These are phyloP conservation scores for Temnothorax longispinosus DNA, from an alignment of 1,140 invertebrate species.

Conservation along the genomic window DNA sequence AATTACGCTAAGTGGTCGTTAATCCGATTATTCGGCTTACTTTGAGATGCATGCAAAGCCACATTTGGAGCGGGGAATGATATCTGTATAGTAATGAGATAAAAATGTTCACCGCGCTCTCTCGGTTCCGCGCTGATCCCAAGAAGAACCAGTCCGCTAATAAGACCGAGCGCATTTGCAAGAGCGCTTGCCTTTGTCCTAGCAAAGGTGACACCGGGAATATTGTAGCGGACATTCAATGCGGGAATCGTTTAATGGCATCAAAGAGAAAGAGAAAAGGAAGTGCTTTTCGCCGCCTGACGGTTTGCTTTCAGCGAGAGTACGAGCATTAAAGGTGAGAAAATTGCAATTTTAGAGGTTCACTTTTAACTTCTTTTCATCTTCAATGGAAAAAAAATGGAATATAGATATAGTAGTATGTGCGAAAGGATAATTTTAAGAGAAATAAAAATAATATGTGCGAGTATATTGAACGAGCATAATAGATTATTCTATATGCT, in stretches of 20 bases:
- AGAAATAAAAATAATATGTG: background rate
- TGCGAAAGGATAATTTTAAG: background rate
- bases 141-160: constrained; percentile 62
- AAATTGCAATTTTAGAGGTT: constrained; percentile 66
- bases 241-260: constrained; percentile 68
- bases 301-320: constrained; percentile 51
- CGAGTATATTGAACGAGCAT: background rate
- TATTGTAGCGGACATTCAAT: constrained; percentile 64
- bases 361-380: background rate
- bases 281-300: background rate
- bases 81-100: constrained; percentile 63
- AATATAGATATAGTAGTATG: background rate
- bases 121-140: background rate
- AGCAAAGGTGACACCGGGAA: constrained; percentile 57
- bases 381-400: constrained; percentile 51
- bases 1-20: constrained; percentile 66
- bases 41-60: constrained; percentile 62
- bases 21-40: constrained; percentile 71
- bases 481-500: no score
- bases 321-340: constrained; percentile 66
- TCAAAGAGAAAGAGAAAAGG: background rate
- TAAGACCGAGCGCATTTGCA: constrained; percentile 71
- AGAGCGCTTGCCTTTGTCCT: constrained; percentile 52
- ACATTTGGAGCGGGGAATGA: constrained; percentile 30
- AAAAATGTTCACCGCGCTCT: constrained; percentile 62